Percentiles rank a stretch among this genome's conserved stretches.
Conservation (phyloP, 2,113 vertebrate species). For the Prinia subflava region DNA sequence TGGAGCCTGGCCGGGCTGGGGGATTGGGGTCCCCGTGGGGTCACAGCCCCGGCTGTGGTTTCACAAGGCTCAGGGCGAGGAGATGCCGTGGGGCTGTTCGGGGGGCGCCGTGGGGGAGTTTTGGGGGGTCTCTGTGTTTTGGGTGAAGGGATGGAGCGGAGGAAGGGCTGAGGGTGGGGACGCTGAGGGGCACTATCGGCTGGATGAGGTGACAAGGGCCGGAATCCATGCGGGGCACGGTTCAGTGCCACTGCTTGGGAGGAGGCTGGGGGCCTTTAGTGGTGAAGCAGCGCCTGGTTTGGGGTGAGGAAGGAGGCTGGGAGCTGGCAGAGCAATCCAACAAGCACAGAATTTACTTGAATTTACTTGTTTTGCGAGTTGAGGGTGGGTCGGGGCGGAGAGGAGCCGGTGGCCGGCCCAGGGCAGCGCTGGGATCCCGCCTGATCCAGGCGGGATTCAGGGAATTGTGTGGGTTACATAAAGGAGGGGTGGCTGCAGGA, state of each 20-base stretch:
- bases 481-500: not conserved
- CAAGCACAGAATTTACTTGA: fast-evolving
- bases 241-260: fast-evolving
- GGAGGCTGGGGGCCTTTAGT: not conserved
- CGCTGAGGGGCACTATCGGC: fast-evolving
- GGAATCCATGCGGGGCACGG: fast-evolving
- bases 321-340: not conserved
- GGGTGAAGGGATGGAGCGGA: not conserved
- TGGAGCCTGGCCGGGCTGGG: no score
- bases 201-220: fast-evolving
- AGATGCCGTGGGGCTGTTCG: no score
- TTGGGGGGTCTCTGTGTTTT: not conserved
- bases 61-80: no score
- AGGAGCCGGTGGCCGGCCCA: not conserved
- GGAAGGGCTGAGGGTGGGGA: not conserved
- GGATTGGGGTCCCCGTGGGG: no score
- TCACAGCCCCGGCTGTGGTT: no score
- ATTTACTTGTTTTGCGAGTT: not conserved
- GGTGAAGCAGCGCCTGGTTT: not conserved
- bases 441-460: fast-evolving
- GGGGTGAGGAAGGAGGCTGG: not conserved
- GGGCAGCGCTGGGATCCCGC: not conserved
- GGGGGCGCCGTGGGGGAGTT: not conserved
- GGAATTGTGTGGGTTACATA: not conserved
- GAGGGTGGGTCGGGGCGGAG: no score